Base-by-base conservation (phyloP, 2,797 vertebrate species). In the Falco columbarius region DNA sequence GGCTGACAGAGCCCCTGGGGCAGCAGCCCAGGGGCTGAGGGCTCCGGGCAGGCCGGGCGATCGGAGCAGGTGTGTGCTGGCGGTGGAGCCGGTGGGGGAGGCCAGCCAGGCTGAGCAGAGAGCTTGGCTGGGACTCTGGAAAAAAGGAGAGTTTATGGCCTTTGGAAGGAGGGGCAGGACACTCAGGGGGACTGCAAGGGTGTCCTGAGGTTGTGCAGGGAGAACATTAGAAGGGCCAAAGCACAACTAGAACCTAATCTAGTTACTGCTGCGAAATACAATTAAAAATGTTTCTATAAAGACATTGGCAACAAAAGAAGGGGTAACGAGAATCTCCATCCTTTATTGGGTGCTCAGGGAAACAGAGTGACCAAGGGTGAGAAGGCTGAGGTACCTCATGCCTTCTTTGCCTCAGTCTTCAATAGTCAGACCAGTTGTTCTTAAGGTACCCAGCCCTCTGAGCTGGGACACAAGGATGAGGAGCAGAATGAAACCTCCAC, bases 261-360 rank as follows among this genome's bases (percentile, higher is more conserved):
- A 8, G 44, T n/a, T 52, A 21, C 36, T 46, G 9, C 15, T 22
- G 38, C 27, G 56, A 74, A 74, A 32, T 10, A 40, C 10, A 74
- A 21, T 24, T 18, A 68, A 42, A 54, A 68, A 20, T 62, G 4
- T 52, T 74, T 74, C 67, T 63, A 4, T 29, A n/a, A 27, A 40
- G 40, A 14, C 15, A 46, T 68, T 20, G 16, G 5, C 7, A 68
- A 27, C 7, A 40, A 68, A 74, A 70, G 29, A 8, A 68, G 55
- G 8, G 22, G 30, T 40, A 27, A 63, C 38, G 34, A 63, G 18
- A 68, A 40, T 80, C 21, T 58, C 15, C 49, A 63, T 58, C 15
- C 11, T 34, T 36, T 68, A 46, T 40, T 74, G 74, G 24, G 18
- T 27, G 36, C 3, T 0, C 11, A 6, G 40, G 0, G 14, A 36